Conservation (phyloP, 2,113 vertebrate species). For the Micromys minutus region DNA sequence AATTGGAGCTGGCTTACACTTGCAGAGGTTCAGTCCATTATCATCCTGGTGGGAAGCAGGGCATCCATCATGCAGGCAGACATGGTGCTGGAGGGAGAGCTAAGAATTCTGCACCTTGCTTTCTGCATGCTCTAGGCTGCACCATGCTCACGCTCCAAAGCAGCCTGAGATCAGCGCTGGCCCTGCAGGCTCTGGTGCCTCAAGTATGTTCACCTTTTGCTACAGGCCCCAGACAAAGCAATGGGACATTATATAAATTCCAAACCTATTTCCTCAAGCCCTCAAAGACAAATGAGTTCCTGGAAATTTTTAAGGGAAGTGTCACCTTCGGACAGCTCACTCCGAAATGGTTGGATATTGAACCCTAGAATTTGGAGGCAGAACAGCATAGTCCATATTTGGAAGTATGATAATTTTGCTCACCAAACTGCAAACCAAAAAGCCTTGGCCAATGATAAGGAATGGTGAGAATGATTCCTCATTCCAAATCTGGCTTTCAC, state of each 20-base stretch:
- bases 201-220: conserved; percentile 80
- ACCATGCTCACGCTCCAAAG: conserved; percentile 40
- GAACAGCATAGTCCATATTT: conserved; percentile 94
- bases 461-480: conserved; percentile 91
- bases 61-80: background rate
- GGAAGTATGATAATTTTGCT: conserved; percentile 94
- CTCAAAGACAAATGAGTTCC: conserved; percentile 89
- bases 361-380: conserved; percentile 91
- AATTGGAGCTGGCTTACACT: background rate
- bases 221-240: conserved; percentile 87
- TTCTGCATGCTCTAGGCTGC: no score
- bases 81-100: background rate
- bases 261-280: conserved; percentile 92
- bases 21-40: background rate
- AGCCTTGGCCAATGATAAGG: conserved; percentile 88
- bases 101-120: background rate
- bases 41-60: background rate
- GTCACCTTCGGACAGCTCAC: conserved; percentile 89
- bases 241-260: conserved; percentile 92
- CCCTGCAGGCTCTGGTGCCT: background rate
- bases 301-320: conserved; percentile 88
- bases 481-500: conserved; percentile 86
- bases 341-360: conserved; percentile 94
- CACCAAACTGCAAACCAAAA: conserved; percentile 89
- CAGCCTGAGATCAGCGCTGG: background rate